phyloP scores from a whole-genome alignment of 2,797 vertebrate species.

The Pangasius sanitwongsei region DNA sequence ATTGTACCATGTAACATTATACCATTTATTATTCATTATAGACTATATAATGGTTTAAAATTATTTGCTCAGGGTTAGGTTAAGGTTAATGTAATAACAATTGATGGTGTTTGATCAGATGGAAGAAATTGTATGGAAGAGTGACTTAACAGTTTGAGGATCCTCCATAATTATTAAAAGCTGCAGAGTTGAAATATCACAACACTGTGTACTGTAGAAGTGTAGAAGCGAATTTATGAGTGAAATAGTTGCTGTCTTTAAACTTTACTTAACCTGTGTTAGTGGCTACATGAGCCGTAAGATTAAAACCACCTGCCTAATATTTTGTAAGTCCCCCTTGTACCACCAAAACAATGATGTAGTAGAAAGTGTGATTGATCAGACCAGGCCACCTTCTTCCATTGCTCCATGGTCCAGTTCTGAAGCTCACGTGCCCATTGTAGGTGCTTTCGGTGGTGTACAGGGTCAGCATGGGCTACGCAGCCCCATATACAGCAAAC shows the following conservation, averaged over 20 bases:
- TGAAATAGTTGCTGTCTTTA: background rate
- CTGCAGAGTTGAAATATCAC: background rate
- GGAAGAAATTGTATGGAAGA: background rate
- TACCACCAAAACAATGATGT: too few species aligned
- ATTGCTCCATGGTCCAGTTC: too few species aligned
- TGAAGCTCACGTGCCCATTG: too few species aligned
- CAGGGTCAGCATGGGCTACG: too few species aligned
- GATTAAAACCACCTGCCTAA: too few species aligned
- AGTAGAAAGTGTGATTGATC: too few species aligned
- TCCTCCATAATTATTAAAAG: background rate
- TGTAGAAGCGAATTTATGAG: background rate
- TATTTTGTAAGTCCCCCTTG: too few species aligned
- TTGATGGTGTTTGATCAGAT: background rate
- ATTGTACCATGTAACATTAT: too few species aligned
- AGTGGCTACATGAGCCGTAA: too few species aligned
- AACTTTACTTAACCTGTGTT: background rate
- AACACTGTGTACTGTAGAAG: background rate
- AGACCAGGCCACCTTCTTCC: too few species aligned
- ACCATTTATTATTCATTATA: background rate
- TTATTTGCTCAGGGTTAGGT: background rate
- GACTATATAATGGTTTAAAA: background rate
- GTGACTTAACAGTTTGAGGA: background rate
- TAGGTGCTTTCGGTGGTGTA: too few species aligned
- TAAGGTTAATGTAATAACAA: background rate
- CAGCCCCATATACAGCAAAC: too few species aligned